Evolutionary conservation across 2,113 vertebrate species (phyloP).

Genomic region (Phoxinus phoxinus): DNA sequence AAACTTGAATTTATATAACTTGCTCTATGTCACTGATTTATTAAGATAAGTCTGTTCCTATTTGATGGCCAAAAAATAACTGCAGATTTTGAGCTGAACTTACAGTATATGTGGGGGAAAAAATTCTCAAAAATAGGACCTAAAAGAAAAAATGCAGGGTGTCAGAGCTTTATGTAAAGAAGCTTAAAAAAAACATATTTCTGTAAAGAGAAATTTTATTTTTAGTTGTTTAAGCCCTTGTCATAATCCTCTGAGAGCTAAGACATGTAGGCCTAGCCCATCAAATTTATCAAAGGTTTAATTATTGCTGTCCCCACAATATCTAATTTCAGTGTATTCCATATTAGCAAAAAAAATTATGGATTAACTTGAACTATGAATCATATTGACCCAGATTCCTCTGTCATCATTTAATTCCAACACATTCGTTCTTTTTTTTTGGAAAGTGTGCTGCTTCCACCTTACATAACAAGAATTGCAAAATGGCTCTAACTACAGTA

Average conservation of each 20-base stretch:
- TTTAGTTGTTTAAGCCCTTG: background rate
- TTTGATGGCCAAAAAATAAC: background rate
- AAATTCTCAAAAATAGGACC: background rate
- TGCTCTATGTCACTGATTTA: background rate
- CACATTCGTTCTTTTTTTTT: background rate
- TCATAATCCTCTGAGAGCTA: background rate
- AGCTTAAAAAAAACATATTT: background rate
- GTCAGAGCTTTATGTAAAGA: background rate
- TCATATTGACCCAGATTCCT: constrained; percentile 3
- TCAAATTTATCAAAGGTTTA: background rate
- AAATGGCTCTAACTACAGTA: background rate
- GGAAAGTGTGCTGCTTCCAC: background rate
- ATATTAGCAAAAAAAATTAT: background rate
- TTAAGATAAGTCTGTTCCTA: background rate
- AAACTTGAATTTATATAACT: constrained; percentile 1
- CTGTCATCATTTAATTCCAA: background rate
- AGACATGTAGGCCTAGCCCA: background rate
- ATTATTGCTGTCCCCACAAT: background rate
- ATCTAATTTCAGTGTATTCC: background rate
- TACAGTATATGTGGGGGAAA: background rate
- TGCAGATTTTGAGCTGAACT: background rate
- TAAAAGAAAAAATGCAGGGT: background rate
- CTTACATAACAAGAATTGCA: background rate
- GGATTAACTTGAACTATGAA: background rate
- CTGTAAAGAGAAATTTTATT: background rate